phyloP scores from a whole-genome alignment of 1,140 invertebrate species.

The Oscheius sp. region DNA sequence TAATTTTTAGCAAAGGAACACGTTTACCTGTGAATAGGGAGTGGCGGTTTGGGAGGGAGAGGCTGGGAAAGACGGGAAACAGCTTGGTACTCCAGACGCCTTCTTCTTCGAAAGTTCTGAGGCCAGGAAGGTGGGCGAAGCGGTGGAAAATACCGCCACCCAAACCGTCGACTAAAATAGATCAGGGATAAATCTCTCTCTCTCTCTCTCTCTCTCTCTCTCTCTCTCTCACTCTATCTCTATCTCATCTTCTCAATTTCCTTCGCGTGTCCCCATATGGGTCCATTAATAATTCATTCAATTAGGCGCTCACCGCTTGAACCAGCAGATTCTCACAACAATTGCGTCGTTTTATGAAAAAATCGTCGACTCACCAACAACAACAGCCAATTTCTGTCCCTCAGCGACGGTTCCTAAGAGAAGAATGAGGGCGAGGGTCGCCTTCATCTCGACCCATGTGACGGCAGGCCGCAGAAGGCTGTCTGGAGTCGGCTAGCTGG shows the following conservation, averaged over 20 bases:
- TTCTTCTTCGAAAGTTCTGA: slow-evolving; percentile 28
- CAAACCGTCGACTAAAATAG: slow-evolving; percentile 29
- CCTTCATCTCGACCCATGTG: background rate
- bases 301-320: too few relatives aligned
- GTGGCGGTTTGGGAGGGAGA: slow-evolving; percentile 29
- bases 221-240: too few relatives aligned
- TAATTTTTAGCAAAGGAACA: background rate
- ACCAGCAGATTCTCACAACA: too few relatives aligned
- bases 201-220: too few relatives aligned
- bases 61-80: slow-evolving; percentile 28
- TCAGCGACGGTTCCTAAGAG: background rate
- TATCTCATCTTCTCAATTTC: too few relatives aligned
- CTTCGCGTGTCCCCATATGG: too few relatives aligned
- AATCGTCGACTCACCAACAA: background rate
- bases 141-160: slow-evolving; percentile 15
- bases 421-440: background rate
- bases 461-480: background rate
- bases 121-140: slow-evolving; percentile 14
- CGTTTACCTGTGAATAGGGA: slow-evolving; percentile 28
- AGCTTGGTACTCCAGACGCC: slow-evolving; percentile 26
- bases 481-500: background rate
- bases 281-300: too few relatives aligned
- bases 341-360: too few relatives aligned
- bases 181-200: background rate
- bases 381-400: slow-evolving; percentile 3